Percentiles rank a stretch among this genome's conserved stretches.
phyloP scores from a whole-genome alignment of 2,888 invertebrate genomes.

The Oithona nana region DNA sequence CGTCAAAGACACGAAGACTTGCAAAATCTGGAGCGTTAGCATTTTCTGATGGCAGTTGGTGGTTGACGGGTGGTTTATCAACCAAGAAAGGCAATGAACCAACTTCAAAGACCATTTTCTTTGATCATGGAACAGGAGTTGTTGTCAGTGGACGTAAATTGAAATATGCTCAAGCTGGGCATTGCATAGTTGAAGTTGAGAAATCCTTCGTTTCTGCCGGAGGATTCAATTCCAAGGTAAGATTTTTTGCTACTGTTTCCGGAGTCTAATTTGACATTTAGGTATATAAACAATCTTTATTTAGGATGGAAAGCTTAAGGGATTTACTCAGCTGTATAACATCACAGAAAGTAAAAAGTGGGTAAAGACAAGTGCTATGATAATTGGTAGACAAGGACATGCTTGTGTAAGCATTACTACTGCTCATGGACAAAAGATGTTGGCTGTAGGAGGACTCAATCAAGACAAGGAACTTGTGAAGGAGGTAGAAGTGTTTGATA shows the following conservation, averaged over 20 bases:
- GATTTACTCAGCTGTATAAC: neutral
- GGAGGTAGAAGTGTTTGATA: neutral
- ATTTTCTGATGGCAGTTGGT: neutral
- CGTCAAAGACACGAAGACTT: too few species aligned
- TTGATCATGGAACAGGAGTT: neutral
- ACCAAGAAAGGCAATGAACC: neutral
- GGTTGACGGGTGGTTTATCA: neutral
- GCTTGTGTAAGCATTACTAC: neutral
- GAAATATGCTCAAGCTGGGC: neutral
- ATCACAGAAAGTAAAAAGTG: neutral
- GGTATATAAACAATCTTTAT: too few species aligned
- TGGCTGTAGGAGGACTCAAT: neutral
- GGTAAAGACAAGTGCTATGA: neutral
- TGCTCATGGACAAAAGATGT: neutral
- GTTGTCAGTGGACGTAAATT: neutral
- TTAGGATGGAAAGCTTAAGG: neutral
- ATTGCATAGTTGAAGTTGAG: neutral
- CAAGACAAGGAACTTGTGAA: neutral
- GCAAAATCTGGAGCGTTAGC: neutral
- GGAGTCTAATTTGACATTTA: too few species aligned
- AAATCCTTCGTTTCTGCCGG: neutral
- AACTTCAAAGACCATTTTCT: neutral
- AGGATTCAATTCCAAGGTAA: neutral
- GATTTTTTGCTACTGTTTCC: too few species aligned
- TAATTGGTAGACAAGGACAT: neutral